Conservation (phyloP, 2,113 vertebrate species). For the human (Homo sapiens) region DNA sequence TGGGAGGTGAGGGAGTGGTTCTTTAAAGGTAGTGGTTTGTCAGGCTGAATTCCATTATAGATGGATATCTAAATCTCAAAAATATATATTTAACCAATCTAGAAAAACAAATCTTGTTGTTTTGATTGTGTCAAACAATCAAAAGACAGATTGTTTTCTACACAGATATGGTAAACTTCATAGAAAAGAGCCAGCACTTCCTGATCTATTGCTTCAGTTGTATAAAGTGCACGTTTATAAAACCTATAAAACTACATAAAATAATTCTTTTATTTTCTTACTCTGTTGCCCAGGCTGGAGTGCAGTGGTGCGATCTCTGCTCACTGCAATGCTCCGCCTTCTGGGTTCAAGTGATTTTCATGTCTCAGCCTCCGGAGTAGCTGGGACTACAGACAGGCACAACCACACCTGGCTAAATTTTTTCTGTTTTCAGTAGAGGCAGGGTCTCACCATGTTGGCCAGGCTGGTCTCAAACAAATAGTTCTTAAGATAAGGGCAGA, state of each 20-base stretch:
- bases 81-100: neutral
- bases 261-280: too few relatives aligned
- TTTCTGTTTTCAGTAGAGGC: too few relatives aligned
- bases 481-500: neutral
- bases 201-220: neutral
- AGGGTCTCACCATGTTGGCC: too few relatives aligned
- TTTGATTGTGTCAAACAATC: neutral
- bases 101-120: neutral
- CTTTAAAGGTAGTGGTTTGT: neutral
- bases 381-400: too few relatives aligned
- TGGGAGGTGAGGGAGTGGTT: neutral
- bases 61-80: slow-evolving; percentile 13
- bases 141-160: neutral
- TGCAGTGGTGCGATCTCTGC: too few relatives aligned
- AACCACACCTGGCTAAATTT: too few relatives aligned
- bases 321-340: too few relatives aligned
- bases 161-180: neutral
- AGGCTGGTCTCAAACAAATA: too few relatives aligned
- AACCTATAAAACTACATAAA: neutral
- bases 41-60: neutral
- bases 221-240: neutral
- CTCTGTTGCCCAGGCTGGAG: too few relatives aligned
- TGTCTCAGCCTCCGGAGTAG: too few relatives aligned
- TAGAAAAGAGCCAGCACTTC: neutral
- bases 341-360: too few relatives aligned